Evolutionary conservation across 2,797 vertebrate species (phyloP), one percentile per base, ranked within the genome.

Genomic region (Pantherophis alleghaniensis): DNA sequence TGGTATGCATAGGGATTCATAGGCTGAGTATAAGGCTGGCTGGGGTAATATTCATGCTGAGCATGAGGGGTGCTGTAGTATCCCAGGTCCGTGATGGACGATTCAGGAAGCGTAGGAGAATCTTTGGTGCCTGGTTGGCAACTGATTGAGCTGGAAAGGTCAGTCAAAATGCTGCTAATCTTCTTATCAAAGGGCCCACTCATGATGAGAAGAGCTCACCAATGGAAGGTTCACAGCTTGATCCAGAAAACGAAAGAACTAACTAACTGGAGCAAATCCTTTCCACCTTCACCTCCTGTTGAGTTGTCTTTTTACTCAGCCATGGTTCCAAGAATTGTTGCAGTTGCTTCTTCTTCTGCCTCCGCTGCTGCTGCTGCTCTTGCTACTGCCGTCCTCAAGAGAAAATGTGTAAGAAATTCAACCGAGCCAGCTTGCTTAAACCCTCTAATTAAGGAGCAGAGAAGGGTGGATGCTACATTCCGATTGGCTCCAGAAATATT

Each of bases 51-150:
- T 91, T 99, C 99, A 88, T 99, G 99, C 86, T 99, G 99, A 93
- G 98, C 95, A 92, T 98, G 97, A 83, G 98, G 98, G 47, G 98
- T 97, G 95, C 98, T 99, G 98, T 99, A 99, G 98, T 99, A 99
- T 96, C 99, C 99, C 98, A 99, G 98, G 93, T 99, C 99, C 66
- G 99, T 99, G 96, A 99, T 98, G 0, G 99, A 98, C 5, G 99
- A 99, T 97, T 99, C 99, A 0, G 99, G 99, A 24, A 99, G 98
- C 5, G 99, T 99, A 26, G 99, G 99, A 5, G 99, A 99, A 97
- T 99, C 99, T 98, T 99, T 99, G 96, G 99, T 98, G 95, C 97
- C 98, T 42, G 99, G 98, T 96, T 99, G 99, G 98, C 99, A 99
- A 95, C 98, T 99, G 95, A 99, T 98, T 92, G 99, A 99, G 97